phyloP scores from a whole-genome alignment of 2,888 invertebrate species.

The Dioctria linearis region DNA sequence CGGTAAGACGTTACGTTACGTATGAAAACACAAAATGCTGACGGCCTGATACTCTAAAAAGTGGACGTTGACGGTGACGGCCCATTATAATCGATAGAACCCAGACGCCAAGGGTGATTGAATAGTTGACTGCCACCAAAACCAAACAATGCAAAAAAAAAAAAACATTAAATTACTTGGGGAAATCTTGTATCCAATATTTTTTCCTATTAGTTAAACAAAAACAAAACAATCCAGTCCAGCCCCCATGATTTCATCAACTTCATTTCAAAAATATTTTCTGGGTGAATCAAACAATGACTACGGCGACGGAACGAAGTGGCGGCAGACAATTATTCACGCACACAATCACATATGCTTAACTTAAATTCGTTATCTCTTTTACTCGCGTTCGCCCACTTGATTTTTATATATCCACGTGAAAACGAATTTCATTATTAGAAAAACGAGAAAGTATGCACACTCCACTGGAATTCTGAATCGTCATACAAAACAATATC shows the following conservation, averaged over 20 bases:
- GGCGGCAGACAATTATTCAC: constrained; percentile 16
- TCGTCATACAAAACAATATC: constrained; percentile 23
- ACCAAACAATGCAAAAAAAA: background rate
- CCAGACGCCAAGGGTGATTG: background rate
- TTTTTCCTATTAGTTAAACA: background rate
- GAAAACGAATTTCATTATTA: constrained; percentile 33
- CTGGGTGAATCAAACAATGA: constrained; percentile 30
- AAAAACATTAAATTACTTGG: background rate
- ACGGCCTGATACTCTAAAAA: too few species aligned
- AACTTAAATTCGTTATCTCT: constrained; percentile 21
- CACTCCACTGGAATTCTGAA: background rate
- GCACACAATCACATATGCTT: background rate
- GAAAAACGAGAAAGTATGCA: constrained; percentile 19
- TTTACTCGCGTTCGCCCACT: constrained; percentile 22
- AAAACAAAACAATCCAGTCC: constrained; percentile 5
- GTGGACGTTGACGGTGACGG: too few species aligned
- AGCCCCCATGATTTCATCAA: constrained; percentile 13
- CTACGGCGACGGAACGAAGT: background rate
- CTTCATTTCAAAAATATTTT: constrained; percentile 41
- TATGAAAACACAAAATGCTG: too few species aligned
- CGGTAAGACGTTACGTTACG: too few species aligned
- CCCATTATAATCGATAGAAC: background rate
- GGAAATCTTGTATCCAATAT: background rate
- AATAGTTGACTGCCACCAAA: background rate
- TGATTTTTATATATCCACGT: background rate